These are phyloP conservation scores for Rhincodon typus DNA, from an alignment of 2,797 vertebrate genomes.

Conservation along the genomic window DNA sequence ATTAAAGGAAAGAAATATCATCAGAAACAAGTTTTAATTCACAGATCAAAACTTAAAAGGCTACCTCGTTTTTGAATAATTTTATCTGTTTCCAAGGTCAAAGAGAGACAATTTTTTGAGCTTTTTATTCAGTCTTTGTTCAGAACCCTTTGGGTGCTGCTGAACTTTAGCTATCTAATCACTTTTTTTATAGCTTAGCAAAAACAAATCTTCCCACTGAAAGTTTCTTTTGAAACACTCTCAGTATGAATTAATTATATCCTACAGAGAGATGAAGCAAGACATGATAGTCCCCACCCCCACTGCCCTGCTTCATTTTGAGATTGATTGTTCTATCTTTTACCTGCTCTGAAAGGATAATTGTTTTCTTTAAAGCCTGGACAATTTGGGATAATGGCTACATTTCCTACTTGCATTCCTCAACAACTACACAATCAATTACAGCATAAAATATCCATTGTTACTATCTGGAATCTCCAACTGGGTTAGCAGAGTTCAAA, in stretches of 20 bases:
- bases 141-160: not conserved
- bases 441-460: not conserved
- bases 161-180: not conserved
- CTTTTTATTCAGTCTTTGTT: not conserved
- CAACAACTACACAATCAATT: not conserved
- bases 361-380: not conserved
- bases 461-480: too few species aligned
- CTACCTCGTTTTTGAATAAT: not conserved
- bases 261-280: not conserved
- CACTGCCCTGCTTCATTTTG: not conserved
- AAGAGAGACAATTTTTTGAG: not conserved
- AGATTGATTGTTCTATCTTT: not conserved
- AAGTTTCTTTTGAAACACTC: not conserved
- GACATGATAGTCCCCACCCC: not conserved
- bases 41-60: not conserved
- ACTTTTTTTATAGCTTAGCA: not conserved
- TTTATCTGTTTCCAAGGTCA: not conserved
- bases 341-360: not conserved
- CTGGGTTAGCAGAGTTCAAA: not conserved
- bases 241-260: not conserved
- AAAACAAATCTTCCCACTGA: not conserved
- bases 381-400: not conserved
- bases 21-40: not conserved
- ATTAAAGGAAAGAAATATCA: not conserved
- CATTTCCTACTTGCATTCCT: not conserved